Evolutionary conservation across 2,797 vertebrate species (phyloP), one percentile per base, ranked within the genome.

Genomic region (Sebastes minor): DNA sequence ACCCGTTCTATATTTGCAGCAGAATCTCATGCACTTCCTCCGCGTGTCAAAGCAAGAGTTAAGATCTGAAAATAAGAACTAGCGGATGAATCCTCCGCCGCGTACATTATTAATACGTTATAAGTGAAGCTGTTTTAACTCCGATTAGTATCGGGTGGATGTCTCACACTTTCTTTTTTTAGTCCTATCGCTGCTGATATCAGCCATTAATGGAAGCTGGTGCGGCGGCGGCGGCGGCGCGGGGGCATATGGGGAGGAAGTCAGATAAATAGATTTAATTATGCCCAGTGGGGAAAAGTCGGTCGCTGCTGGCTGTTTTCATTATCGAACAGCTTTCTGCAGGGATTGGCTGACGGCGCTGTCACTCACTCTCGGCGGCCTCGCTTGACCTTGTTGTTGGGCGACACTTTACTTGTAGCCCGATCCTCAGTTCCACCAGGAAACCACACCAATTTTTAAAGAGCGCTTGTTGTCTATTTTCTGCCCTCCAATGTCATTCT

Each of bases 251-350:
- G 80, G 71, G 80, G 74, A 71, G 59, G 71, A 88, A 88, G 76
- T 76, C 74, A 8, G 85, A 90, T 88, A 85, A 93, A 92, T 88
- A 84, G 82, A 92, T 92, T 88, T 88, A 93, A 93, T 93, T 90
- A 87, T 69, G 78, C 88, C 90, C 78, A 0, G 61, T 74, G 83
- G 85, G 80, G 82, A 65, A 88, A 84, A 78, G 67, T 61, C 14
- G 1, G 14, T 1, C 46, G 87, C 64, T 69, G 59, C 85, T 61
- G 75, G 78, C 71, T 69, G 80, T 78, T 83, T 83, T 84, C 2
- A 70, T 87, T 84, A 78, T 79, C 9, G 11, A 84, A 80, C 13
- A 33, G 30, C 38, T 71, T 18, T 18, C 55, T 20, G 42, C 64
- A 23, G 42, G 23, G 73, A 83, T 80, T 85, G 83, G 85, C 76